phyloP scores from a whole-genome alignment of 1,140 invertebrate genomes.

The Bombus soroeensis region DNA sequence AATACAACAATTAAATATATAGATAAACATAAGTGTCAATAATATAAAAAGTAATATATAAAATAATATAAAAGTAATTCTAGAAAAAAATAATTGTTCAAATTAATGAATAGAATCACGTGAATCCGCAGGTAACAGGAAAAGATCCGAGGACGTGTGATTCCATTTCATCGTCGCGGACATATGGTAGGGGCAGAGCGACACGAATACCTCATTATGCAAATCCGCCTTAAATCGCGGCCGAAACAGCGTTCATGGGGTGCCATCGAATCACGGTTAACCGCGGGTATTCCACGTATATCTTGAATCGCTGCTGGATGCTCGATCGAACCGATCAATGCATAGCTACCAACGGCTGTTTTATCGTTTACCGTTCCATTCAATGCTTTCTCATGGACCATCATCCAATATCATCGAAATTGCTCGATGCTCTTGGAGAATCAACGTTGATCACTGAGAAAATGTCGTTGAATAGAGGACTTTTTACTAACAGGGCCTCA shows the following conservation, averaged over 20 bases:
- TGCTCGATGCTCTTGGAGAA: too few species aligned
- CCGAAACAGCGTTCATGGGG: conserved; percentile 17
- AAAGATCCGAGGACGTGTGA: neutral
- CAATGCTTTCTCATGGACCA: neutral
- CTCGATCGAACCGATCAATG: conserved; percentile 15
- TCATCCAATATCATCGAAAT: conserved; percentile 1
- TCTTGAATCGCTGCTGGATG: conserved; percentile 3
- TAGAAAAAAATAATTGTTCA: neutral
- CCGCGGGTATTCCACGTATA: conserved; percentile 23
- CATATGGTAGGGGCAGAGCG: neutral
- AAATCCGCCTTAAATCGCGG: conserved; percentile 47
- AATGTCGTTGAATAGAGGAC: neutral
- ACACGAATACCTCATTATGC: conserved; percentile 49
- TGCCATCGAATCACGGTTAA: conserved; percentile 28
- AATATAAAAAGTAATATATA: too few species aligned
- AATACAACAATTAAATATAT: too few species aligned
- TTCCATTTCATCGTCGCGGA: neutral
- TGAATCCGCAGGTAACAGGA: neutral
- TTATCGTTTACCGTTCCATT: neutral
- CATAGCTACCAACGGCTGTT: neutral
- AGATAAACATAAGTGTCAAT: too few species aligned
- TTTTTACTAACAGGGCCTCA: neutral
- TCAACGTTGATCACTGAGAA: neutral
- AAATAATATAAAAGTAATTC: neutral
- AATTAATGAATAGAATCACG: neutral